Evolutionary conservation across 1,140 invertebrate species (phyloP).

Genomic region (Drosophila carrolli): DNA sequence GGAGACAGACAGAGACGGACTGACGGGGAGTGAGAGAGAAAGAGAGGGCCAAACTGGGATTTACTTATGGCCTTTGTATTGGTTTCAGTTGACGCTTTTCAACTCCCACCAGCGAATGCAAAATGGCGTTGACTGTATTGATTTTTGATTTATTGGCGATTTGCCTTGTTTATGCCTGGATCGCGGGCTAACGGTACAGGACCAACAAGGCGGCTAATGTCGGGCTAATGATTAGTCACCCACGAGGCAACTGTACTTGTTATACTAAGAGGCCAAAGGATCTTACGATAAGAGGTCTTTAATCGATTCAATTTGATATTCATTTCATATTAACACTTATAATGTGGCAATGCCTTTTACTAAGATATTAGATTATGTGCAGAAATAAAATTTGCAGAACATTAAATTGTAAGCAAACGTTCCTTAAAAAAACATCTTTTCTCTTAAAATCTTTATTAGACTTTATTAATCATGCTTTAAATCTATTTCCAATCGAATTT

Average conservation of each 20-base stretch:
- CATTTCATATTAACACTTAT: too few species aligned
- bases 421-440: too few species aligned
- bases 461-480: too few species aligned
- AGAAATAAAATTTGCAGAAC: too few species aligned
- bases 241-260: conserved; percentile 13
- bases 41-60: conserved; percentile 25
- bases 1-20: conserved; percentile 29
- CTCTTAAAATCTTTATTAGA: too few species aligned
- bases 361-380: too few species aligned
- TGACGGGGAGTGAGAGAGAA: background rate
- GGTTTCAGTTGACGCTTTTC: conserved; percentile 68
- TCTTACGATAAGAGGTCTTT: background rate
- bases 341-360: too few species aligned
- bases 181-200: conserved; percentile 37
- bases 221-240: conserved; percentile 23
- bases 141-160: conserved; percentile 75
- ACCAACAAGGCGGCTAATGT: conserved; percentile 33
- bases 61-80: conserved; percentile 80
- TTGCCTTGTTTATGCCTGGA: conserved; percentile 28
- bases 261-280: too few species aligned
- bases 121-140: conserved; percentile 75
- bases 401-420: too few species aligned
- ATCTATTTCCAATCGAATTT: too few species aligned
- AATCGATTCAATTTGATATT: background rate
- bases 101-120: conserved; percentile 30